phyloP scores from a whole-genome alignment of 2,797 vertebrate genomes.

The Lepus oiostolus region DNA sequence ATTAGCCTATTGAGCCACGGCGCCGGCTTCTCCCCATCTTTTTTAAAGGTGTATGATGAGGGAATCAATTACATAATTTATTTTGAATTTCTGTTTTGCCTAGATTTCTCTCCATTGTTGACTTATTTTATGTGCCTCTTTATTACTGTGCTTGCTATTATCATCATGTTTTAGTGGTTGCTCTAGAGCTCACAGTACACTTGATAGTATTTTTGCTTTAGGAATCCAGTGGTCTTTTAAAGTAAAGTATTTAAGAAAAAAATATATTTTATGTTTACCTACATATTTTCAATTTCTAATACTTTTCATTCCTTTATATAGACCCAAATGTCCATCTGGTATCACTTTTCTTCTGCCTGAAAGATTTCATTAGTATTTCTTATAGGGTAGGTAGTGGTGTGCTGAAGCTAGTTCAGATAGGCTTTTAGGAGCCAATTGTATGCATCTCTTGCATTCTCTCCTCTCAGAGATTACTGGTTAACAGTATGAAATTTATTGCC shows the following conservation, averaged over 20 bases:
- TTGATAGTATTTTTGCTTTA: constrained; percentile 34
- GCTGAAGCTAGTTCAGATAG: background rate
- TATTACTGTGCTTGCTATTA: background rate
- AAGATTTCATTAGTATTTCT: background rate
- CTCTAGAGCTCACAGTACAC: background rate
- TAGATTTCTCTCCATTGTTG: background rate
- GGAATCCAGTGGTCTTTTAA: background rate
- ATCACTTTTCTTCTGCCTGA: constrained; percentile 7
- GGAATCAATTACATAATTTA: background rate
- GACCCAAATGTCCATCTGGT: background rate
- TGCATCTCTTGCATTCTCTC: background rate
- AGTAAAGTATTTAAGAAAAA: background rate
- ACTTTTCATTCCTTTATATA: constrained; percentile 18
- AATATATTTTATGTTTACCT: background rate
- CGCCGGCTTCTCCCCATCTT: background rate
- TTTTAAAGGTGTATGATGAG: background rate
- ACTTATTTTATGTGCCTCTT: background rate
- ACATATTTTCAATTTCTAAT: constrained; percentile 5
- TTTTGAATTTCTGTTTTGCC: background rate
- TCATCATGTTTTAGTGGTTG: background rate
- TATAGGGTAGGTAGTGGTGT: background rate
- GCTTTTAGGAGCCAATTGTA: background rate
- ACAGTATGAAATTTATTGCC: background rate
- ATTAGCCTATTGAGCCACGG: no score
- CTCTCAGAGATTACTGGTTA: background rate